Evolutionary conservation across 1,140 invertebrate genomes (phyloP).

Genomic region (Panulirus ornatus): DNA sequence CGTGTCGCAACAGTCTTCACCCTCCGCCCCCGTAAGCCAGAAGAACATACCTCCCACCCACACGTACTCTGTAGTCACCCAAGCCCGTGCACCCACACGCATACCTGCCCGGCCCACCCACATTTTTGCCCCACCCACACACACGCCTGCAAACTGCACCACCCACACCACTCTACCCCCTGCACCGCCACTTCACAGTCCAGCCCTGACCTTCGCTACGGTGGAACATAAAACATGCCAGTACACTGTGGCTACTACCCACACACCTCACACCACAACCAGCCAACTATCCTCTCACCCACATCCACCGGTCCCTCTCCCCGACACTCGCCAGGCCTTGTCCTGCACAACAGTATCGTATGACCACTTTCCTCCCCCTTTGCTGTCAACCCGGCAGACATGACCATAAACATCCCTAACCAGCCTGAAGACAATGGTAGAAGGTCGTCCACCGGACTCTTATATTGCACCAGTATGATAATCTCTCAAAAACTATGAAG

Average conservation of each 20-base stretch:
- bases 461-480: too few relatives aligned
- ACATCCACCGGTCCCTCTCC: background rate
- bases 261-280: background rate
- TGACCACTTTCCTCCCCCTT: background rate
- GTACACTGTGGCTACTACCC: conserved; percentile 6
- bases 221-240: conserved; percentile 3
- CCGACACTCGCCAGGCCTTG: background rate
- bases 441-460: too few relatives aligned
- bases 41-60: background rate
- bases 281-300: background rate
- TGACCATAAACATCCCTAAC: too few relatives aligned
- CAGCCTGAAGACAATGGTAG: too few relatives aligned
- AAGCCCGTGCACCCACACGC: conserved; percentile 2
- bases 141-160: background rate
- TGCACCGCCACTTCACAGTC: background rate
- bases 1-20: too few relatives aligned
- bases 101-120: background rate
- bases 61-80: conserved; percentile 11
- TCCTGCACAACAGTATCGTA: background rate
- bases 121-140: background rate
- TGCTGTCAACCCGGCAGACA: background rate
- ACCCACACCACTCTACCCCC: background rate
- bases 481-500: too few relatives aligned
- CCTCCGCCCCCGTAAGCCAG: too few relatives aligned
- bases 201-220: background rate